Conservation (phyloP, 1,140 invertebrate species). For the Drosophila erecta region DNA sequence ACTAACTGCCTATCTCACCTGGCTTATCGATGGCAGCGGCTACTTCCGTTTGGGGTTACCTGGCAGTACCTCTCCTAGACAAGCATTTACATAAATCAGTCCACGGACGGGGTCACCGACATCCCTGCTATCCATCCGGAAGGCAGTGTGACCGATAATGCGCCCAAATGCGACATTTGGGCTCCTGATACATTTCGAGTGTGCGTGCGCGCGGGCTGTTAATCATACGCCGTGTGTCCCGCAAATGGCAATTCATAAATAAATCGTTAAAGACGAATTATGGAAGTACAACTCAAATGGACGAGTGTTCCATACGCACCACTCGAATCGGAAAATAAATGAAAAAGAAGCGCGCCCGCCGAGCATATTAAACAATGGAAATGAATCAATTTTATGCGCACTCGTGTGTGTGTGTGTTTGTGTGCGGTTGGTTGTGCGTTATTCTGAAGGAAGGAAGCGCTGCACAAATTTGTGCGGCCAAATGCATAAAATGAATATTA, state of each 20-base stretch:
- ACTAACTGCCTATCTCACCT: conserved; percentile 12
- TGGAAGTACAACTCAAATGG: conserved; percentile 62
- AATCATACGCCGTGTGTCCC: conserved; percentile 52
- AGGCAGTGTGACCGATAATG: conserved; percentile 64
- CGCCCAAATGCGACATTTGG: conserved; percentile 47
- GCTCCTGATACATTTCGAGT: conserved; percentile 22
- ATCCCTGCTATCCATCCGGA: conserved; percentile 33
- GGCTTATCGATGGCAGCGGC: conserved; percentile 9
- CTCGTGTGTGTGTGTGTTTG: conserved; percentile 30
- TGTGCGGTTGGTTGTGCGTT: conserved; percentile 28
- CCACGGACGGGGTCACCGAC: conserved; percentile 10
- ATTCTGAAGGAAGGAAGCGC: conserved; percentile 65
- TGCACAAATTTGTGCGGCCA: conserved; percentile 78
- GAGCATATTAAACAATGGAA: conserved; percentile 82
- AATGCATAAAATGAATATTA: conserved; percentile 83
- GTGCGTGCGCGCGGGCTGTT: conserved; percentile 59
- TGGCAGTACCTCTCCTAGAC: conserved; percentile 12
- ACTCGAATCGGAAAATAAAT: conserved; percentile 8
- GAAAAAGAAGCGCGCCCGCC: conserved; percentile 55
- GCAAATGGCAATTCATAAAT: conserved; percentile 69
- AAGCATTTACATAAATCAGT: conserved; percentile 45
- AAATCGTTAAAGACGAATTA: conserved; percentile 74
- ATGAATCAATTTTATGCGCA: conserved; percentile 80
- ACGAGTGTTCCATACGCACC: conserved; percentile 20
- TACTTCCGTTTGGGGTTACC: neutral